Base-by-base conservation (phyloP, 2,797 vertebrate species). In the Erithacus rubecula region DNA sequence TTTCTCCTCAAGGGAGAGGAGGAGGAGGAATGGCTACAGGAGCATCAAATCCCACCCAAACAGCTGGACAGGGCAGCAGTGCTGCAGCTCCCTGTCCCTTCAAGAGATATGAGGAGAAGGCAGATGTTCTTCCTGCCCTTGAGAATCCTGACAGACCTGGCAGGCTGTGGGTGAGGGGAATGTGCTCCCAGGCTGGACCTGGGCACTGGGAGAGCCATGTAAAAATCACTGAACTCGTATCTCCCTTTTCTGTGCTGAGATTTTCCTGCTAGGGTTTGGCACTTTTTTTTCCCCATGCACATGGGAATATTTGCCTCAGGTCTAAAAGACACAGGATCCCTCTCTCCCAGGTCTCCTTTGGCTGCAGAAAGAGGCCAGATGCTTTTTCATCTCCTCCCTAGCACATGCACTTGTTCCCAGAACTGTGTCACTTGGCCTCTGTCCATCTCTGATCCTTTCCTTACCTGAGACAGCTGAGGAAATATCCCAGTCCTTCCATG, bases 361-460 rank as follows among this genome's bases (percentile, higher is more conserved):
- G 44, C 71, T 79, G 64, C 47, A 0, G 17, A 89, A 88, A 44
- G 82, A 88, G 53, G 55, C 65, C 93, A 95, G 70, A 82, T 90
- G 81, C 43, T 51, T 86, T 91, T 79, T 83, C 87, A 58, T 84
- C 75, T 90, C 37, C 24, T 88, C 53, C 58, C 58, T 84, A 0
- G 0, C 0, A 1, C 49, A 12, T 43, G 41, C 52, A 44, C 15
- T 5, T 24, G 43, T 82, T 53, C 34, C 76, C 59, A 95, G 77
- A 89, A 87, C 70, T 76, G 83, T 84, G 87, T 95, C 85, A 74
- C 86, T 85, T 94, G 93, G 87, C 72, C 12, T 44, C 56, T 39
- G 21, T 74, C 77, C 87, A 85, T 90, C 68, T 87, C 22, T 15
- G 79, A 64, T 83, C 29, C 62, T 88, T 72, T 88, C 70, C 77